Percentiles rank a stretch among this genome's conserved stretches.
These are phyloP conservation scores for Sphyrna mokarran DNA, from an alignment of 2,113 vertebrate species.

Conservation along the genomic window DNA sequence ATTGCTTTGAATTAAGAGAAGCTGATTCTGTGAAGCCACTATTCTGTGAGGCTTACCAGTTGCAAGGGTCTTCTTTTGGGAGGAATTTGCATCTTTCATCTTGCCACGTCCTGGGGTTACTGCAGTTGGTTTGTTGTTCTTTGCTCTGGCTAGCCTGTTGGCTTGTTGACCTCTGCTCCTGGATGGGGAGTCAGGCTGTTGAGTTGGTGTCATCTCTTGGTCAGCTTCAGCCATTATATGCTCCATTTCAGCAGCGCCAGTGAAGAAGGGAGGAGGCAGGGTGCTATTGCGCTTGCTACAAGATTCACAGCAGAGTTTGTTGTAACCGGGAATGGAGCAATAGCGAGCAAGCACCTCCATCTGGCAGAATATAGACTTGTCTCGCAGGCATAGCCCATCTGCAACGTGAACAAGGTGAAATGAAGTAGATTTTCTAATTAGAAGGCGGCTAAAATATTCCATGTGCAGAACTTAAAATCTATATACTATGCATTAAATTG, in stretches of 20 bases:
- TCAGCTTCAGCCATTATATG: conserved; percentile 56
- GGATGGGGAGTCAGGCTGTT: conserved; percentile 43
- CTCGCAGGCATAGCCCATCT: conserved; percentile 86
- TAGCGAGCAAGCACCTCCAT: conserved; percentile 92
- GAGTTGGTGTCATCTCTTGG: conserved; percentile 47
- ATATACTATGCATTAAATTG: background rate
- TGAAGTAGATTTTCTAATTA: background rate
- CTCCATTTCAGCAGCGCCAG: conserved; percentile 55
- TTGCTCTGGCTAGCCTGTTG: conserved; percentile 16
- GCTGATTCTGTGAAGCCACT: conserved; percentile 37
- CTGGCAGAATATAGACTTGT: conserved; percentile 96
- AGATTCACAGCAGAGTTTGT: conserved; percentile 85
- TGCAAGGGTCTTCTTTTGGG: conserved; percentile 43
- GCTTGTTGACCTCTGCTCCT: conserved; percentile 43
- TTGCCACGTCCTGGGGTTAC: conserved; percentile 39
- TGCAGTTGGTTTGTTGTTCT: conserved; percentile 38
- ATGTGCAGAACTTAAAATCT: background rate
- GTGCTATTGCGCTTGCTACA: conserved; percentile 65
- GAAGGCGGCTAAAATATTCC: background rate
- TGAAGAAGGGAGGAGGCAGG: conserved; percentile 50
- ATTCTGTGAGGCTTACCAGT: conserved; percentile 46
- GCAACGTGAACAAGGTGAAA: conserved; percentile 46
- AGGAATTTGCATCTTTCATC: conserved; percentile 39
- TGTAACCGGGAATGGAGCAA: conserved; percentile 93
- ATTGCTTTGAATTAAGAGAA: conserved; percentile 38